These are phyloP conservation scores for Coracias cyanogaster DNA, from an alignment of 2,797 vertebrate species.

Conservation along the genomic window DNA sequence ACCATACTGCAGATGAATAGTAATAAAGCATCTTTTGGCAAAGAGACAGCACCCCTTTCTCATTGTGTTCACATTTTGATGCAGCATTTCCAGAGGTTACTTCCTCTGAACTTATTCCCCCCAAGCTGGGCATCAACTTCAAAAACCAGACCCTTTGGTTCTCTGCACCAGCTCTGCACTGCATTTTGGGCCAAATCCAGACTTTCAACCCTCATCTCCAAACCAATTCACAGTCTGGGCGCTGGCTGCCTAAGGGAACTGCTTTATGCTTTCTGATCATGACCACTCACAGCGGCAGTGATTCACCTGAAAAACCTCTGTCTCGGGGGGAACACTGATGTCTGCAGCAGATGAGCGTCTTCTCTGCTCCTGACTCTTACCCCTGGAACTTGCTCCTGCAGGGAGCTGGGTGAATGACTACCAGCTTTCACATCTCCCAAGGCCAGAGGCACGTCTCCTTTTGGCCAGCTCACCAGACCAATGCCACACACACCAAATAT, in stretches of 20 bases:
- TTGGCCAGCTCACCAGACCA: background rate
- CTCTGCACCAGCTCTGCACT: background rate
- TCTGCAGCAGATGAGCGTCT: background rate
- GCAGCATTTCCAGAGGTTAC: background rate
- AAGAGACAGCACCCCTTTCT: background rate
- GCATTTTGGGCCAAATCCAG: background rate
- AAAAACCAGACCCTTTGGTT: background rate
- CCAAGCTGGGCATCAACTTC: rapidly evolving
- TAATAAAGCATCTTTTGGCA: background rate
- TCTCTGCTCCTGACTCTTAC: background rate
- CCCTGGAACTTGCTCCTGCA: background rate
- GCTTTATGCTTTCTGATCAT: background rate
- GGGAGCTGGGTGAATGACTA: background rate
- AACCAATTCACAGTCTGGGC: background rate
- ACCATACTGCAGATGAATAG: background rate
- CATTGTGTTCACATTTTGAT: background rate
- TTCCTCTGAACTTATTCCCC: background rate
- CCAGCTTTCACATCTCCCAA: background rate
- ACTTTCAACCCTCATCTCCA: background rate
- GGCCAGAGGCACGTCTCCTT: background rate
- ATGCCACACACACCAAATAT: rapidly evolving
- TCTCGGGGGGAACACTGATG: background rate
- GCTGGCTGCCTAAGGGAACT: background rate
- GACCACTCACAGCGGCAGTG: background rate
- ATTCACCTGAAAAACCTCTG: background rate